These are phyloP conservation scores for Didymodactylos carnosus DNA, from an alignment of 2,888 invertebrate genomes.

Conservation along the genomic window DNA sequence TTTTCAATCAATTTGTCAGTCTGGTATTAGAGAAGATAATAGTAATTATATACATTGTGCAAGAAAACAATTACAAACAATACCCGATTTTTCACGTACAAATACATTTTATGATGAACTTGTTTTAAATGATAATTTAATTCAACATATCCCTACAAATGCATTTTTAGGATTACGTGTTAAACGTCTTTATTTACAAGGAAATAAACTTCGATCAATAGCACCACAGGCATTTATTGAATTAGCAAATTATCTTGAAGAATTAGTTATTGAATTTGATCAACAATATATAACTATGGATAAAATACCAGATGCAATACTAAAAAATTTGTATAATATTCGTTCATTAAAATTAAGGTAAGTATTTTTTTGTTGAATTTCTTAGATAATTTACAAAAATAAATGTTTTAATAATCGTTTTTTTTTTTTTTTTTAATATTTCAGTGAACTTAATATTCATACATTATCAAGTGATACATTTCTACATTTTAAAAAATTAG, in stretches of 20 bases:
- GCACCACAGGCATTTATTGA: slow-evolving; percentile 1
- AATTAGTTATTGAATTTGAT: slow-evolving; percentile 5
- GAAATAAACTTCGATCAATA: slow-evolving; percentile 6
- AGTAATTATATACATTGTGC: slow-evolving; percentile 12
- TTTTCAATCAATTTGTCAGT: neutral
- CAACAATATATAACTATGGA: neutral
- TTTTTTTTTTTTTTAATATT: too few species aligned
- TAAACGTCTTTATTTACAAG: slow-evolving; percentile 1
- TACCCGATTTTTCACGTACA: slow-evolving; percentile 9
- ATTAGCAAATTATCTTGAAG: slow-evolving; percentile 14
- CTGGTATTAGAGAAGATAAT: neutral
- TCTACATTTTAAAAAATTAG: slow-evolving; percentile 3
- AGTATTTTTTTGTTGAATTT: too few species aligned
- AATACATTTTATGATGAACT: slow-evolving; percentile 12
- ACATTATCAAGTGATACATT: neutral
- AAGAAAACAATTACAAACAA: slow-evolving; percentile 1
- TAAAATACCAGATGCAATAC: neutral
- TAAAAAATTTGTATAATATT: neutral
- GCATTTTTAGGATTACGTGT: slow-evolving; percentile 7
- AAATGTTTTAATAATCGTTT: too few species aligned
- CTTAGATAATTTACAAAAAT: too few species aligned
- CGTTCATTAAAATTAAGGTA: neutral
- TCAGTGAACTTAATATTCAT: neutral
- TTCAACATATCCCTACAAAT: neutral
- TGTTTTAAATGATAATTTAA: slow-evolving; percentile 10